Base-by-base conservation (phyloP, 2,888 invertebrate genomes). In the Syrista parreyssii region DNA sequence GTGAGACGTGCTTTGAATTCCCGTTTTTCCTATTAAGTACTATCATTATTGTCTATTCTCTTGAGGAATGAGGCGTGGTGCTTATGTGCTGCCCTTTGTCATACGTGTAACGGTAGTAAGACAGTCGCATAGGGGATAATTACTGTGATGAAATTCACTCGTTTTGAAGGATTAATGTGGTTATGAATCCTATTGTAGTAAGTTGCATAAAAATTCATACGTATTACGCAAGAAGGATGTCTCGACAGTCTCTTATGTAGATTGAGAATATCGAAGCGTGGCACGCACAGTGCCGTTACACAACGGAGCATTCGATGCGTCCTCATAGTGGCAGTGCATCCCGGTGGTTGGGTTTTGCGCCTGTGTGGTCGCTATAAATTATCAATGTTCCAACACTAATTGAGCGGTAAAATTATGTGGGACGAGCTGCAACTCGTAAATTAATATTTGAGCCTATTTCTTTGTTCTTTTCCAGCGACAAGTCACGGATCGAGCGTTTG, bases 211-310 rank as follows among this genome's bases (percentile, higher is more conserved):
- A 55, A 55, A 55, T 9, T 55, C 23, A 55, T 55, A 9, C 55
- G 55, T 55, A 55, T 55, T 55, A 23, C 55, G 23, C 9, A 55
- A 55, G 55, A 55, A 55, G 23, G 23, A 55, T 55, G 55, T 23
- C 23, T 55, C 55, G 55, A 9, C 23, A 55, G 23, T 23, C 6
- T 55, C 55, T 23, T 6, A n/a, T n/a, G n/a, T n/a, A 55, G 78
- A 79, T 80, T 79, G 80, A 78, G 81, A 80, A 77, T 83, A 79
- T 82, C 75, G 75, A 68, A 77, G 72, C 80, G 75, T 75, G n/a
- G 80, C 82, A 87, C 83, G 79, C 85, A 84, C 81, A 73, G 79
- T 87, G 82, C 86, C 84, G 86, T 86, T 86, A 86, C 80, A 77
- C 84, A 86, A 86, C 85, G 84, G 87, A 83, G 86, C 84, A 85